Evolutionary conservation across 1,140 invertebrate genomes (phyloP), one percentile per base, ranked within the genome.

Genomic region (Dryas iulia): DNA sequence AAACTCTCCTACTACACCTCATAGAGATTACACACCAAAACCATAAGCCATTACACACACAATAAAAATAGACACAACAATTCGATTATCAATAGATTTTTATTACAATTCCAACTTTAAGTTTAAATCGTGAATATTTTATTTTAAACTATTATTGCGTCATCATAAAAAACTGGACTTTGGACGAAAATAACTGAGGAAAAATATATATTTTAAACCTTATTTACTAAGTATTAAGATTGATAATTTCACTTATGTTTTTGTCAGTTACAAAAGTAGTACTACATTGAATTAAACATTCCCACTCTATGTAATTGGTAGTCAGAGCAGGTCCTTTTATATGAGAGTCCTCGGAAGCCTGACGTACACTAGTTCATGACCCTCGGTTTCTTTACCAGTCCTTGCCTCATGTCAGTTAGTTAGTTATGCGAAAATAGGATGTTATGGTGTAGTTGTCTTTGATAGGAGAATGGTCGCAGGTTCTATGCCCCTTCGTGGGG

Each of bases 341-440:
- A 69, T 70, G 61, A 64, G 60, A 62, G 61, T 70, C 68, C 61
- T 62, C 68, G 68, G 68, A 65, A 69, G 60, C 52, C 59, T 69
- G 67, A 52, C 61, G 68, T 59, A 58, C 30, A 64, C 68, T 62
- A 62, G 59, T 62, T 62, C 59, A 52, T 62, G 59, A 24, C 39
- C 35, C 59, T 52, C 25, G 59, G 59, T 53, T 25, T 39, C 24
- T 60, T 53, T 52, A 35, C 26, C 28, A 10, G 28, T 59, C 57
- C 7, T 8, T 18, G 10, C 7, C 21, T 14, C n/a, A 7, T 47
- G 39, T 21, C 3, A 47, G 18, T n/a, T n/a, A 14, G 33, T 6
- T n/a, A n/a, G 12, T 39, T 39, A 6, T 39, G n/a, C 14, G 12
- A 18, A 14, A 14, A 4, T 39, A 39, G 33, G 12, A 6, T 39